Base-by-base conservation (phyloP, 2,888 invertebrate species). In the Ditula angustiorana region DNA sequence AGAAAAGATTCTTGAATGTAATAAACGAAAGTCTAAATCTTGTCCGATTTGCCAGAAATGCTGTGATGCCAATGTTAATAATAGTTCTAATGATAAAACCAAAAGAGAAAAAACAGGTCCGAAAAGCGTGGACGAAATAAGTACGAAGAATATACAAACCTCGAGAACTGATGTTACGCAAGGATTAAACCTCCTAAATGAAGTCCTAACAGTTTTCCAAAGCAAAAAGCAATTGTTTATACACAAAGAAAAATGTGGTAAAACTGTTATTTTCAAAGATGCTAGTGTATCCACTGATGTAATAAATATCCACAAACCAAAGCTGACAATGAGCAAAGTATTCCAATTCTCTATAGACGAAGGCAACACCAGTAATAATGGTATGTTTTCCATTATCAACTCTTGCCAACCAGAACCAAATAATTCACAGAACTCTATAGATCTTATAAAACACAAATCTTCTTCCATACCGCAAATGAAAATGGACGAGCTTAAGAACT, bases 391-490 rank as follows among this genome's bases (percentile, higher is more conserved):
- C 1, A 69, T 91, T 0, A 73, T 90, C 0, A 81, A 80, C 47
- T 77, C 76, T 24, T 74, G 72, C 16, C 85, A 88, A 63, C 84
- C 86, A 5, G 75, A 83, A 16, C 33, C 46, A 0, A 73, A 61
- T 24, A 68, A 69, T n/a, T 79, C 74, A 0, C 74, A 74, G 26
- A 74, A 74, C 33, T 73, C 76, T 1, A 71, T 82, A 3, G 80
- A 84, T 61, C 64, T 89, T 5, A 75, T 76, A 0, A 87, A 87
- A 68, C 82, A 82, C 8, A 92, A 92, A 61, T 90, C 91, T 0
- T 90, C 85, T 1, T 92, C 92, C 0, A 86, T 90, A 62, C 91
- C 92, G 0, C 90, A 86, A 79, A 91, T 90, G 90, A 90, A 90
- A 65, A 67, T 88, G n/a, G 91, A 92, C 33, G 88, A 90, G 67